Base-by-base conservation (phyloP, 2,113 vertebrate species). In the Oryzias celebensis region DNA sequence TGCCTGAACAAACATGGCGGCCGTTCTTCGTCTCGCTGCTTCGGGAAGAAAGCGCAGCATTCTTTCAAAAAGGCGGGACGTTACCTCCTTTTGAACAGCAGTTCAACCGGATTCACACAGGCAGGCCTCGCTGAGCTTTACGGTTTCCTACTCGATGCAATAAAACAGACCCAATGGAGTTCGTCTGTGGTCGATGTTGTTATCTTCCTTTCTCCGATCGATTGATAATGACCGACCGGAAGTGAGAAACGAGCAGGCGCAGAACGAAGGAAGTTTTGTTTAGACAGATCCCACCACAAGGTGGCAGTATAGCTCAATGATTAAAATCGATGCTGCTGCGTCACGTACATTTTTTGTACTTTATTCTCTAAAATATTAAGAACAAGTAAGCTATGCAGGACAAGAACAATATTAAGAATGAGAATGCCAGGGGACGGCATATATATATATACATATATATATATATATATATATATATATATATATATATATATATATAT, bases 201-300 rank as follows among this genome's bases (percentile, higher is more conserved):
- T 91, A 93, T 93, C 92, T 92, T 91, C 81, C 65, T 81, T 88
- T 93, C 92, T 90, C 90, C 89, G 91, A 92, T 93, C 92, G 92
- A 93, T 93, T 93, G 92, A 91, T 91, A 90, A 72, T 86, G 91
- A 87, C 92, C 47, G 52, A 66, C 69, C 81, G 67, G 77, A 78
- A 72, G 68, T 78, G 1, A 58, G n/a, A 0, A n/a, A 0, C 16
- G 82, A 61, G 80, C 88, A 86, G 2, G 83, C 85, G 86, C 82
- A 75, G 54, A 72, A 18, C 2, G 43, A n/a, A 10, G 8, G 36
- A 28, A 28, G 10, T 12, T 3, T 36, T 36, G 8, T 36, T 36
- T 36, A 12, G 8, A 36, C 36, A 1, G 7, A 10, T 36, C 3
- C 23, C 18, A 36, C 65, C 82, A 50, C 70, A 13, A n/a, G 80